Base-by-base conservation (phyloP, 2,888 invertebrate species). In the Clanis bilineata region DNA sequence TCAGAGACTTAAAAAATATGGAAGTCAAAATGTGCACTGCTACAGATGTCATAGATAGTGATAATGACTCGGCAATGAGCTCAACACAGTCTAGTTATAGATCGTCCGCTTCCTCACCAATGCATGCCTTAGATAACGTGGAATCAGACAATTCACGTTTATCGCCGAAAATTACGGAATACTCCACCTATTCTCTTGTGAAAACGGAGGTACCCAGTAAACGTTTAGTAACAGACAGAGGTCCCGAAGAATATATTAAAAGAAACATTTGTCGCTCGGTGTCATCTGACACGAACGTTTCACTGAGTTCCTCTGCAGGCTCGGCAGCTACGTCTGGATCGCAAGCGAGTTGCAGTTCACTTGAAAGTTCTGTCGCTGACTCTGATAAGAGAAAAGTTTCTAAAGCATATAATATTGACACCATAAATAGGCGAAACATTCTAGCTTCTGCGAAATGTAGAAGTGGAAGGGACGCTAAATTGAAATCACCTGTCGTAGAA, bases 51-150 rank as follows among this genome's bases (percentile, higher is more conserved):
- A 94, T 95, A 68, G 96, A 96, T 70, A 96, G 96, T 73, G 97
- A 97, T 81, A 97, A 96, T 74, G 97, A 97, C 83, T 97, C 97
- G 28, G 97, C 97, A 3, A 96, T 97, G 80, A 97, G 97, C 80
- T 96, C 96, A 55, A 96, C 96, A 69, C 95, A 96, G 58, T 97
- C 96, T 47, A 96, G 96, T 79, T 95, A 95, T 79, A 94, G 96
- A 68, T 96, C 96, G 2, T 94, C 95, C 65, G 95, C 95, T 63
- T 94, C 94, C 67, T 96, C 97, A 25, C 97, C 97, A 0, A 96
- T 96, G 67, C 94, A 94, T 59, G 94, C 92, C n/a, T 90, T 94
- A 58, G 94, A 93, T 64, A 88, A 92, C 62, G 85, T 93, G n/a
- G 93, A 94, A 71, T 93, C 92, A 12, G 93, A 93, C 65, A 86